Conservation (phyloP, 2,888 invertebrate species). For the Heliconius aoede region DNA sequence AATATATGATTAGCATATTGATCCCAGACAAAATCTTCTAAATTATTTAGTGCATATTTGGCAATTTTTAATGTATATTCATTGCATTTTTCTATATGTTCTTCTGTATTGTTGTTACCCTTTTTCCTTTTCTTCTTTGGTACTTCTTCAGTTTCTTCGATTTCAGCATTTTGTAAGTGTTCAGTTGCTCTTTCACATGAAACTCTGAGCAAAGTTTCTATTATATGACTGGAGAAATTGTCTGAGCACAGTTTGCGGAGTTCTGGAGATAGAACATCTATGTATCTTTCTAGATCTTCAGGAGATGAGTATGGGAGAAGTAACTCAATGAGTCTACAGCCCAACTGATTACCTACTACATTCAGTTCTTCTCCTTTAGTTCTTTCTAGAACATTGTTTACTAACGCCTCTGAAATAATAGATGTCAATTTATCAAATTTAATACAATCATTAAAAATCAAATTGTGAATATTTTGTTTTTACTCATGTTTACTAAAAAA, state of each 20-base stretch:
- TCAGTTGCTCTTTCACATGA: conserved; percentile 81
- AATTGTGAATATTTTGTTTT: too few species aligned
- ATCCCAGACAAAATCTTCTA: conserved; percentile 93
- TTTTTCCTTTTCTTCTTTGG: conserved; percentile 65
- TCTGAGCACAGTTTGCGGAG: conserved; percentile 89
- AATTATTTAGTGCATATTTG: conserved; percentile 91
- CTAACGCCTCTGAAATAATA: conserved; percentile 84
- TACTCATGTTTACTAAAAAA: too few species aligned
- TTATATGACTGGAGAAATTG: conserved; percentile 90
- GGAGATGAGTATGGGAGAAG: conserved; percentile 87
- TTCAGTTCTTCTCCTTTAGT: conserved; percentile 88
- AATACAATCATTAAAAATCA: not conserved
- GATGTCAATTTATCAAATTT: not conserved
- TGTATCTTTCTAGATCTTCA: conserved; percentile 85
- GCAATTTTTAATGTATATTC: conserved; percentile 88
- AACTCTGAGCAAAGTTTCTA: conserved; percentile 87
- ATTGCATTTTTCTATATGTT: conserved; percentile 83
- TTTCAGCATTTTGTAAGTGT: conserved; percentile 56
- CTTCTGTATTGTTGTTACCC: conserved; percentile 64
- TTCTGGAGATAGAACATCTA: conserved; percentile 85
- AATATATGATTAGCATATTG: conserved; percentile 90
- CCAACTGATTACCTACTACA: conserved; percentile 90
- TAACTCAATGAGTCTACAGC: conserved; percentile 90
- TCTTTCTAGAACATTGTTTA: conserved; percentile 89
- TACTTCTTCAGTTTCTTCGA: conserved; percentile 55